A percentile compares a stretch with the other conserved stretches of the same genome.
Conservation (phyloP, 2,113 vertebrate genomes). For the Ptyas mucosa region DNA sequence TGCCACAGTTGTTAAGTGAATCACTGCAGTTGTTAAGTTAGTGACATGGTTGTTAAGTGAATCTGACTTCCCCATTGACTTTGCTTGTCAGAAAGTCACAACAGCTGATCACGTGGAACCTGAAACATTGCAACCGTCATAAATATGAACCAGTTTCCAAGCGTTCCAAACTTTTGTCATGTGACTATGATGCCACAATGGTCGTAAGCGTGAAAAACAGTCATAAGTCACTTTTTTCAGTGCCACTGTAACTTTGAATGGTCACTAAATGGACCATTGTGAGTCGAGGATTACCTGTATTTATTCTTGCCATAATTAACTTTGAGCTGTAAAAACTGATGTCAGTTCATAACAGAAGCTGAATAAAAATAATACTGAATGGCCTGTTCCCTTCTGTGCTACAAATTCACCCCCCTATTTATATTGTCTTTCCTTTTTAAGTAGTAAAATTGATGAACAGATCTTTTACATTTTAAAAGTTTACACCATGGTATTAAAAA, state of each 20-base stretch:
- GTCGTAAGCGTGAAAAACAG: not conserved
- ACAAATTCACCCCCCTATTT: not conserved
- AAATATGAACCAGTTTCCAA: not conserved
- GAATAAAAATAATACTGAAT: not conserved
- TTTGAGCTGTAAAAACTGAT: not conserved
- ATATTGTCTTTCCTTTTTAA: not conserved
- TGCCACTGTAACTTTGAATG: not conserved
- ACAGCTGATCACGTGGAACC: not conserved
- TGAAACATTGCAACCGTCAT: not conserved
- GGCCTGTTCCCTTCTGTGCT: too few species aligned
- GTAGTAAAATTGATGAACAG: not conserved
- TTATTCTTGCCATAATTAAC: not conserved
- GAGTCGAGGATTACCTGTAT: not conserved
- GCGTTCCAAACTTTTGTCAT: not conserved
- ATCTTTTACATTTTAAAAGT: not conserved
- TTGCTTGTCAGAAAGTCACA: not conserved
- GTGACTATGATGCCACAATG: not conserved
- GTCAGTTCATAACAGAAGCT: not conserved
- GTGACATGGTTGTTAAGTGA: not conserved
- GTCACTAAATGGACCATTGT: not conserved
- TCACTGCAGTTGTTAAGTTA: not conserved
- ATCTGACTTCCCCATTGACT: not conserved
- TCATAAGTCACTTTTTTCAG: not conserved
- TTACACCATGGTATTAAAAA: not conserved
- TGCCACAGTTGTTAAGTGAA: not conserved